Percentiles rank a stretch among this genome's conserved stretches.
Evolutionary conservation across 2,797 vertebrate genomes (phyloP).

Genomic region (Myripristis jacobus): DNA sequence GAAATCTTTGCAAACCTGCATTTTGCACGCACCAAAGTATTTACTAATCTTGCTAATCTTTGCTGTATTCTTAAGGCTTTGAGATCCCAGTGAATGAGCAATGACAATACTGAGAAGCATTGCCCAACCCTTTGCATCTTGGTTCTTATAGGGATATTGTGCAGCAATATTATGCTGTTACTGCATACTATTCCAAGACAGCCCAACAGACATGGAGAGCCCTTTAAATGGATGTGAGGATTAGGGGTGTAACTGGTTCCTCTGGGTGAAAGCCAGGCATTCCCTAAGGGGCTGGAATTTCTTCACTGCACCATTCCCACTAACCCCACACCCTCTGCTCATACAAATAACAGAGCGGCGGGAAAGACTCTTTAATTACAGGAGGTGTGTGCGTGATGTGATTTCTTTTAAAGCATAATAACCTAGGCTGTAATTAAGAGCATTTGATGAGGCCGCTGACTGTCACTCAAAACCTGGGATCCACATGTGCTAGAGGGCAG

Average conservation of each 20-base stretch:
- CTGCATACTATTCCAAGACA: slow-evolving; percentile 28
- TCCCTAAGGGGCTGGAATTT: slow-evolving; percentile 69
- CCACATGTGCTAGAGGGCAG: slow-evolving; percentile 54
- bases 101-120: slow-evolving; percentile 1
- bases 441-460: slow-evolving; percentile 63
- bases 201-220: slow-evolving; percentile 57
- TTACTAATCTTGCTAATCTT: slow-evolving; percentile 39
- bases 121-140: slow-evolving; percentile 12
- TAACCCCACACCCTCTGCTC: slow-evolving; percentile 49
- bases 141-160: slow-evolving; percentile 16
- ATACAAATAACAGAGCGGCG: slow-evolving; percentile 67
- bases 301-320: slow-evolving; percentile 53
- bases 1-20: slow-evolving; percentile 19
- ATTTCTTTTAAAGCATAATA: slow-evolving; percentile 70
- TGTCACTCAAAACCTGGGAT: slow-evolving; percentile 59
- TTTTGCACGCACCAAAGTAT: slow-evolving; percentile 20
- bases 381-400: slow-evolving; percentile 61
- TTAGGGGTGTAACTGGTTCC: slow-evolving; percentile 59
- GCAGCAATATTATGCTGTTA: slow-evolving; percentile 31
- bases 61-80: slow-evolving; percentile 31
- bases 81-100: slow-evolving; percentile 46
- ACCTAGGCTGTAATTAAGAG: slow-evolving; percentile 67
- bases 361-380: slow-evolving; percentile 78
- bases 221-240: slow-evolving; percentile 63
- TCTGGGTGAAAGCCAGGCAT: slow-evolving; percentile 46